These are phyloP conservation scores for Hylaeus volcanicus DNA, from an alignment of 1,140 invertebrate genomes.

Conservation along the genomic window DNA sequence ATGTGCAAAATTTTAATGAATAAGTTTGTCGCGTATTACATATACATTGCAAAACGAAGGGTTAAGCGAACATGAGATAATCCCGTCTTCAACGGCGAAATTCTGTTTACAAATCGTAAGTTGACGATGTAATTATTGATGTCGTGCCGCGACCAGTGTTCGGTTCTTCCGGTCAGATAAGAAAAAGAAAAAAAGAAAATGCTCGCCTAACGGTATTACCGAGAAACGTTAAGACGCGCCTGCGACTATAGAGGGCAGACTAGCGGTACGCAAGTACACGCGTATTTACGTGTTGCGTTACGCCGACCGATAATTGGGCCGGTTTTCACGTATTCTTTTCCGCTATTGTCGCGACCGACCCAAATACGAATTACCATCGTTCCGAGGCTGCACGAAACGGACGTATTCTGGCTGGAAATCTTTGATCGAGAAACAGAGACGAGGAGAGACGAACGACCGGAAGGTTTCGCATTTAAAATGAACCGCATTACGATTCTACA, in stretches of 20 bases:
- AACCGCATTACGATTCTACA: conserved; percentile 14
- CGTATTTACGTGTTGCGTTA: conserved; percentile 26
- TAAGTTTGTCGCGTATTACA: neutral
- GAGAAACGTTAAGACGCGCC: conserved; percentile 21
- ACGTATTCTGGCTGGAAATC: conserved; percentile 15
- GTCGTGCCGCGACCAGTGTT: too few relatives aligned
- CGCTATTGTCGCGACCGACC: conserved; percentile 30
- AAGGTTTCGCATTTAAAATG: neutral
- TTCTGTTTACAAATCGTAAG: neutral
- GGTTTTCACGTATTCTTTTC: conserved; percentile 38
- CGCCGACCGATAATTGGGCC: conserved; percentile 17
- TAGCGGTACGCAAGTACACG: conserved; percentile 39
- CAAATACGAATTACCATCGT: conserved; percentile 32
- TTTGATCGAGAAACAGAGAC: neutral
- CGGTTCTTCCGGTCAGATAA: neutral
- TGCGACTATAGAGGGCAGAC: neutral
- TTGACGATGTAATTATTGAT: too few relatives aligned
- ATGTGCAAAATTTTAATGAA: too few relatives aligned
- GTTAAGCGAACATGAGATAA: too few relatives aligned
- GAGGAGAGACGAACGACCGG: neutral
- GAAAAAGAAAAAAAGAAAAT: neutral
- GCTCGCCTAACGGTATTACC: conserved; percentile 38
- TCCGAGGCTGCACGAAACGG: neutral
- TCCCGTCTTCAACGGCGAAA: too few relatives aligned
- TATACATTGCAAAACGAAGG: too few relatives aligned